A percentile compares a stretch with the other conserved stretches of the same genome.
Conservation (phyloP, 2,113 vertebrate species). For the Mormyrus iriodes region DNA sequence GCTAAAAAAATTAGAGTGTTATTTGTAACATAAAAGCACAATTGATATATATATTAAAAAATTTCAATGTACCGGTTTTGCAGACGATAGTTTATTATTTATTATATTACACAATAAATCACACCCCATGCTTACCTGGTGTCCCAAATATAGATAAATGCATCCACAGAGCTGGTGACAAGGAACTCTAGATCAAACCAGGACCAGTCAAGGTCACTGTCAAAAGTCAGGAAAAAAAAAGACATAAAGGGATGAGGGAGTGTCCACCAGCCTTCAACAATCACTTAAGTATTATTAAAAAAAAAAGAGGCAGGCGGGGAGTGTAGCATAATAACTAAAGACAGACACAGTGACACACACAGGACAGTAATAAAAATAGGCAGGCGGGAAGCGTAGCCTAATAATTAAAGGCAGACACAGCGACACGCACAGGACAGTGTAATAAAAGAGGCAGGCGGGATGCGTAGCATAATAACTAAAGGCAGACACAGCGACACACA, state of each 20-base stretch:
- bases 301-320: background rate
- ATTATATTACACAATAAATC: background rate
- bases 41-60: background rate
- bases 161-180: slow-evolving; percentile 96
- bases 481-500: background rate
- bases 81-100: background rate
- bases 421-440: background rate
- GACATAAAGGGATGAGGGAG: background rate
- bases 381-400: background rate
- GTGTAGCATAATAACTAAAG: background rate
- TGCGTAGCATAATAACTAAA: too few relatives aligned
- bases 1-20: background rate
- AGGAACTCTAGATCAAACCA: slow-evolving; percentile 88
- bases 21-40: background rate
- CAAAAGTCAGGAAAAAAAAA: background rate
- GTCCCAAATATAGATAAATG: slow-evolving; percentile 98
- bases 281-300: background rate
- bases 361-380: background rate
- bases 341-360: background rate
- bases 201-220: slow-evolving; percentile 95
- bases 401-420: background rate
- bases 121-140: slow-evolving; percentile 71
- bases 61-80: background rate
- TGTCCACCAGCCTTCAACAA: background rate
- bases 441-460: too few relatives aligned